Evolutionary conservation across 1,140 invertebrate species (phyloP).

Genomic region (Coptotermes formosanus): DNA sequence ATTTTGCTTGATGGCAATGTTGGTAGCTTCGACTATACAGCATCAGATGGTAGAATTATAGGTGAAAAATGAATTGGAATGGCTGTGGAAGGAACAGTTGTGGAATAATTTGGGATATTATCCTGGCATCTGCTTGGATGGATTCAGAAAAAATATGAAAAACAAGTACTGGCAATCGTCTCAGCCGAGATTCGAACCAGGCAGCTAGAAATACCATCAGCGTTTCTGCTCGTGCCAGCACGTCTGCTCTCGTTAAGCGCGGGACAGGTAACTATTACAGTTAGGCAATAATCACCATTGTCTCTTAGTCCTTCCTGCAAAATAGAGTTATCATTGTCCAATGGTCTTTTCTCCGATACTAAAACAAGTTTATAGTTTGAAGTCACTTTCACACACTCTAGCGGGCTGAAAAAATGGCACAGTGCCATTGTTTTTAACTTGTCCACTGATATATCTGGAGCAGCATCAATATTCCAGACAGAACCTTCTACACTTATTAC

Average conservation of each 20-base stretch:
- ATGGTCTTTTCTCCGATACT: conserved; percentile 41
- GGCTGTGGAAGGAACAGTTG: too few relatives aligned
- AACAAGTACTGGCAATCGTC: too few relatives aligned
- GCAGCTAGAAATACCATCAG: too few relatives aligned
- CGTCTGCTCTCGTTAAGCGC: not conserved
- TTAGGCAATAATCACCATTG: conserved; percentile 41
- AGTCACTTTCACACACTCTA: conserved; percentile 41
- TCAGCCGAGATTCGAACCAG: too few relatives aligned
- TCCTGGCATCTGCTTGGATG: too few relatives aligned
- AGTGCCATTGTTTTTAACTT: conserved; percentile 47
- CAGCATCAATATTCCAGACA: conserved; percentile 42
- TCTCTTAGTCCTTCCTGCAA: conserved; percentile 44
- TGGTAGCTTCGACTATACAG: too few relatives aligned
- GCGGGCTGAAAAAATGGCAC: conserved; percentile 47
- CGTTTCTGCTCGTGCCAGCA: too few relatives aligned
- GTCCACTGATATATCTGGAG: conserved; percentile 44
- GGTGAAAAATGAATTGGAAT: too few relatives aligned
- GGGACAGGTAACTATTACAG: not conserved
- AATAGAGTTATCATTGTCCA: conserved; percentile 44
- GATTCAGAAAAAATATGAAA: too few relatives aligned
- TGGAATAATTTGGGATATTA: too few relatives aligned
- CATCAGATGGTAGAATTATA: too few relatives aligned
- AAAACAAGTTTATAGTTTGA: conserved; percentile 46
- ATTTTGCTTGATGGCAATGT: too few relatives aligned
- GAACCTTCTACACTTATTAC: conserved; percentile 45